A percentile compares a stretch with the other conserved stretches of the same genome.
Conservation (phyloP, 2,797 vertebrate species). For the Chlorospingus flavigularis region DNA sequence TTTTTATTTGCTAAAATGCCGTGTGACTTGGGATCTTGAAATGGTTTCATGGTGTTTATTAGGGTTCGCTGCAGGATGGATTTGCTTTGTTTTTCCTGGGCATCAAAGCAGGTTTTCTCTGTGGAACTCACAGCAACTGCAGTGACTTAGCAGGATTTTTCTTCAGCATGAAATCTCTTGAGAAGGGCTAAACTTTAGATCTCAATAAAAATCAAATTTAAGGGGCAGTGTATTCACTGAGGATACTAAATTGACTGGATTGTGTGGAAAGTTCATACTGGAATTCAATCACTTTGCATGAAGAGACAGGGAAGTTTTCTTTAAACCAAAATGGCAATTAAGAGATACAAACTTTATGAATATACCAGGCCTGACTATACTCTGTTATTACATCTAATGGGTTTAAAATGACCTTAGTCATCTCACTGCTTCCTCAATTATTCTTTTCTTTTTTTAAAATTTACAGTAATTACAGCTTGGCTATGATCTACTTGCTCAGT, state of each 20-base stretch:
- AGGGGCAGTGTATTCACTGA: neutral
- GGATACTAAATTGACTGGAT: neutral
- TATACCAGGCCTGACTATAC: neutral
- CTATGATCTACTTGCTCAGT: neutral
- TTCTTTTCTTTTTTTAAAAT: neutral
- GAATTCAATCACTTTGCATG: neutral
- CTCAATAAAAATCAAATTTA: neutral
- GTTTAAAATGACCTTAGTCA: slow-evolving; percentile 2
- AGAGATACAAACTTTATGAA: neutral
- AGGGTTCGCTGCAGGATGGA: neutral
- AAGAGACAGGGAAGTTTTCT: neutral
- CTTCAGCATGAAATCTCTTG: neutral
- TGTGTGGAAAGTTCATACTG: neutral
- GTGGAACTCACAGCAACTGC: neutral
- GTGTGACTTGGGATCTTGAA: neutral
- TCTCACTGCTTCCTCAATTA: slow-evolving; percentile 24
- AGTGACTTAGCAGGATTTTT: neutral
- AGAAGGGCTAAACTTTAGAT: neutral
- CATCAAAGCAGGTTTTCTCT: neutral
- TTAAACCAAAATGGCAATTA: neutral
- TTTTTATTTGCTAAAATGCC: neutral
- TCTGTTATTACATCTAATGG: slow-evolving; percentile 23
- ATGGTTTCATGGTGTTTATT: neutral
- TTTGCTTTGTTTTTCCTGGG: neutral
- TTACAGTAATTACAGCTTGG: neutral